Evolutionary conservation across 2,113 vertebrate species (phyloP), one percentile per base, ranked within the genome.

Genomic region (Eptatretus burgeri): DNA sequence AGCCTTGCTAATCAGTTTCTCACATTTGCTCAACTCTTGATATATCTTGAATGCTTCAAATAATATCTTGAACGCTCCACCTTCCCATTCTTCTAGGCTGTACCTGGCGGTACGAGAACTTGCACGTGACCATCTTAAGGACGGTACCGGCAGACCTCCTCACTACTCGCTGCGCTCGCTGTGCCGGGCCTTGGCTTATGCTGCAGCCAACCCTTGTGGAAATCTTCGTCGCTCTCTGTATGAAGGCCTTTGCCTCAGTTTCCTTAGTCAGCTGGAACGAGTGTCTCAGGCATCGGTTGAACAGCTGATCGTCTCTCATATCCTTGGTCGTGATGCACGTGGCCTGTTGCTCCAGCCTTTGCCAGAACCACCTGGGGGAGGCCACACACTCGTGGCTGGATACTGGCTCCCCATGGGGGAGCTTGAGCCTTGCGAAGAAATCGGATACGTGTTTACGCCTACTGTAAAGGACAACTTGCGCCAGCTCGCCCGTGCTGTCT

Each of bases 161-260:
- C 85, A 96, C 71, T 98, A 93, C 66, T 95, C 87, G 65, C 78
- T 98, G 67, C 81, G 91, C 1, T 94, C 89, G 0, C 77, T 98
- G 50, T 98, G 91, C 72, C 74, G 91, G 65, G 89, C 91, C 0
- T 66, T 98, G 69, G 80, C 79, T 63, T 94, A 86, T 63, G 81
- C 77, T 62, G 80, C 83, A 0, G 71, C 71, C 13, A 85, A 96
- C 69, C 84, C 83, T 0, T 96, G 88, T 71, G 68, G 71, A 73
- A 87, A 66, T 52, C 74, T 87, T 51, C 79, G 82, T 65, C 83
- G 91, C 62, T 98, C 91, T 0, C 78, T 98, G 5, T 94, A 85
- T 62, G 91, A 98, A 89, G 91, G 87, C 51, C 95, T 98, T 75
- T 89, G 86, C 70, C 74, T 98, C 72, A 85, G 87, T 70, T 98